A percentile compares a stretch with the other conserved stretches of the same genome.
Evolutionary conservation across 2,888 invertebrate genomes (phyloP).

Genomic region (Branchellion lobata): DNA sequence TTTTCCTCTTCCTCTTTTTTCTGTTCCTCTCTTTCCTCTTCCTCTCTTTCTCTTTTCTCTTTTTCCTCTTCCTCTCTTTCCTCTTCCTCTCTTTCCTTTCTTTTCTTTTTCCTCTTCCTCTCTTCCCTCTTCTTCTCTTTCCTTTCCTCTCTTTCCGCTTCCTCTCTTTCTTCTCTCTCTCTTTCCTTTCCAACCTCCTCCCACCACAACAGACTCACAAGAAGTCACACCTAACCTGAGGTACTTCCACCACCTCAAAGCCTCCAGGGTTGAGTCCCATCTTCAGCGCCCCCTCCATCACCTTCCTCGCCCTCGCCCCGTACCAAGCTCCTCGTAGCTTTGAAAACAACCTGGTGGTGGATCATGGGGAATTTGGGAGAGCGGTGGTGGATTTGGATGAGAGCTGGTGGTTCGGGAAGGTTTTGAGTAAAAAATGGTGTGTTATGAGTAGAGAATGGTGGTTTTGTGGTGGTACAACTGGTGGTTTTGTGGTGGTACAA

Average conservation of each 20-base stretch:
- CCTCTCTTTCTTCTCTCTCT: neutral
- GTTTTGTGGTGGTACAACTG: too few species aligned
- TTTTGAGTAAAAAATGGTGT: neutral
- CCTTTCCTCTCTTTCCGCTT: neutral
- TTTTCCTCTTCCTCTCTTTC: too few species aligned
- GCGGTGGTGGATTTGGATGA: too few species aligned
- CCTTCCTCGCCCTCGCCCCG: neutral
- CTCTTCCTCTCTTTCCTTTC: too few species aligned
- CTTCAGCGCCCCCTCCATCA: neutral
- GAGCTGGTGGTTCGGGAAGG: neutral
- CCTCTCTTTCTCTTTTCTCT: too few species aligned
- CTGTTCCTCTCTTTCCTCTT: too few species aligned
- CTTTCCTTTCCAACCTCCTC: neutral
- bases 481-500: too few species aligned
- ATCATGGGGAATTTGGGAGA: neutral
- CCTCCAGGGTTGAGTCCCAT: neutral
- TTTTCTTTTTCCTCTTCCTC: neutral
- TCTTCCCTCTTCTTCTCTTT: neutral
- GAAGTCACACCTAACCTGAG: neutral
- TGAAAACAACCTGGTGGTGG: neutral
- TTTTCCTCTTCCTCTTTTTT: too few species aligned
- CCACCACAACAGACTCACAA: neutral
- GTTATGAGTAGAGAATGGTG: neutral
- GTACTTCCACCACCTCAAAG: neutral
- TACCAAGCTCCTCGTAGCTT: neutral